Evolutionary conservation across 1,140 invertebrate species (phyloP).

Genomic region (Pseudobourletiella spinata): DNA sequence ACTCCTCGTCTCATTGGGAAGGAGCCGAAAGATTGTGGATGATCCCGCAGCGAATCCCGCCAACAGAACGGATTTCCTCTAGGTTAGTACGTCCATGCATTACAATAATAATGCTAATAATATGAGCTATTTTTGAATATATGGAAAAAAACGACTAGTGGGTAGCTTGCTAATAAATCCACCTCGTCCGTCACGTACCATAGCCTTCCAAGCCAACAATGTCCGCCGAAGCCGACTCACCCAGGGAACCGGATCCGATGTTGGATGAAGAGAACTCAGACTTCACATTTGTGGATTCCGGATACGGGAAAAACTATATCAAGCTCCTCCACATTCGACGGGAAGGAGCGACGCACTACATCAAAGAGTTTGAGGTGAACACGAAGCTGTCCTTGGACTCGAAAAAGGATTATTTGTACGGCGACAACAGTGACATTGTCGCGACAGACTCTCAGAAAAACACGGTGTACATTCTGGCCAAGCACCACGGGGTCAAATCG

Average conservation of each 20-base stretch:
- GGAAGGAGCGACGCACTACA: conserved; percentile 53
- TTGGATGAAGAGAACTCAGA: conserved; percentile 1
- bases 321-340: conserved; percentile 59
- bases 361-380: conserved; percentile 62
- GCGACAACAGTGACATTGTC: conserved; percentile 62
- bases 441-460: conserved; percentile 75
- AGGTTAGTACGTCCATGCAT: too few species aligned
- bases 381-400: conserved; percentile 58
- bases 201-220: neutral
- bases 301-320: conserved; percentile 64
- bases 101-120: too few species aligned
- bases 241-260: neutral
- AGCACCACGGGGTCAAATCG: conserved; percentile 57
- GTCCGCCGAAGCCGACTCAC: neutral
- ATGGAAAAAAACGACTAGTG: too few species aligned
- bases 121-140: too few species aligned
- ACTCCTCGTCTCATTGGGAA: too few species aligned
- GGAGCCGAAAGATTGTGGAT: too few species aligned
- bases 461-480: conserved; percentile 67
- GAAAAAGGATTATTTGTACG: conserved; percentile 53
- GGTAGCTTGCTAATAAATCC: too few species aligned
- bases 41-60: too few species aligned
- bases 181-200: too few species aligned
- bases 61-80: too few species aligned
- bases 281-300: conserved; percentile 54